A percentile compares a stretch with the other conserved stretches of the same genome.
phyloP scores from a whole-genome alignment of 1,140 invertebrate genomes.

The Diorhabda elongata region DNA sequence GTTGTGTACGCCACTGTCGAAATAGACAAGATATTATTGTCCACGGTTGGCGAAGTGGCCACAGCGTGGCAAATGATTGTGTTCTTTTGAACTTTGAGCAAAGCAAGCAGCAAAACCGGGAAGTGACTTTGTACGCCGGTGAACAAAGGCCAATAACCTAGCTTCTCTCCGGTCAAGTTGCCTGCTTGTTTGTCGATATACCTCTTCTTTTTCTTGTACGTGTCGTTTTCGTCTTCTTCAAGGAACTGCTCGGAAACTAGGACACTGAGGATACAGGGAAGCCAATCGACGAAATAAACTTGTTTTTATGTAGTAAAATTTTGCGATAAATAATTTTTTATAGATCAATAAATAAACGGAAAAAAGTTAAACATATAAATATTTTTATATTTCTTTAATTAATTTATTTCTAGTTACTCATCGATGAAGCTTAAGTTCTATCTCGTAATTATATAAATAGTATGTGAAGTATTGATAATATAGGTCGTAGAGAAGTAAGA shows the following conservation, averaged over 20 bases:
- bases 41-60: conserved; percentile 28
- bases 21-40: conserved; percentile 27
- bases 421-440: too few species aligned
- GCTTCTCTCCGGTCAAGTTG: conserved; percentile 25
- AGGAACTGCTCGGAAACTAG: conserved; percentile 14
- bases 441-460: too few species aligned
- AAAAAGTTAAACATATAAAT: too few species aligned
- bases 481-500: too few species aligned
- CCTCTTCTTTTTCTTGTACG: conserved; percentile 15
- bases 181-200: conserved; percentile 22
- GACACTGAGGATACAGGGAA: conserved; percentile 7
- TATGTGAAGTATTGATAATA: too few species aligned
- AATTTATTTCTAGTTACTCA: too few species aligned
- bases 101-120: conserved; percentile 28
- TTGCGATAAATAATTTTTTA: too few species aligned
- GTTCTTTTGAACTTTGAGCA: conserved; percentile 24
- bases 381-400: too few species aligned
- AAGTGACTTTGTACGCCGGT: conserved; percentile 20
- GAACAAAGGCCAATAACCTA: conserved; percentile 27
- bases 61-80: conserved; percentile 27
- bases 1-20: conserved; percentile 3
- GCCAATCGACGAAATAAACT: background rate
- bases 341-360: too few species aligned
- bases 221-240: background rate
- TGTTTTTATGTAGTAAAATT: too few species aligned